Base-by-base conservation (phyloP, 2,113 vertebrate species). In the Plecotus auritus region DNA sequence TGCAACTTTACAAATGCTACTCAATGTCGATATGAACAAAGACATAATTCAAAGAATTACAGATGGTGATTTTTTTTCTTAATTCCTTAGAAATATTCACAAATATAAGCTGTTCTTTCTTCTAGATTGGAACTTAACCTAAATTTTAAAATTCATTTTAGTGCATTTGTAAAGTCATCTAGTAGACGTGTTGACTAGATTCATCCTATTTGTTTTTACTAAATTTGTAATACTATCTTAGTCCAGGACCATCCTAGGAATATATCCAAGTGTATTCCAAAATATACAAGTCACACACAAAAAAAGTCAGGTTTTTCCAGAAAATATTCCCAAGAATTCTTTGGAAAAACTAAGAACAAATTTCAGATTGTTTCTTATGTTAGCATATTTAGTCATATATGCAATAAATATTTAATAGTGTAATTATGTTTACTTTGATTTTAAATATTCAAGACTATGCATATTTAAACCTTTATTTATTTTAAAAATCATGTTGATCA, bases 401-500 rank as follows among this genome's bases (percentile, higher is more conserved):
- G 4, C 20, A 96, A 91, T 85, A 51, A 94, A 72, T 87, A 93
- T 59, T 78, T 92, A 73, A 49, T 32, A 26, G 2, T 56, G 1
- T 11, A 56, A 56, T 54, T 45, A 70, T 47, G 12, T 88, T 74
- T 90, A 51, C 35, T 47, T 86, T 88, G 45, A 56, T 42, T 83
- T 61, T 0, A 83, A 87, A 59, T 83, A 61, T 78, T 77, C 84
- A 92, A 90, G n/a, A 56, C 17, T 87, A 90, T 92, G 66, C 10
- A 85, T 95, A 93, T 56, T 95, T 95, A 89, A 91, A 93, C 73
- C 9, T 67, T 80, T 32, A 54, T 49, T 81, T 85, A 66, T 28
- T 32, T 16, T n/a, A 67, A 64, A 92, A 49, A 51, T 85, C 47
- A 90, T n/a, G 11, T 72, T 80, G 56, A 87, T 78, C 74, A 93